Base-by-base conservation (phyloP, 2,113 vertebrate species). In the Hydropotes inermis region DNA sequence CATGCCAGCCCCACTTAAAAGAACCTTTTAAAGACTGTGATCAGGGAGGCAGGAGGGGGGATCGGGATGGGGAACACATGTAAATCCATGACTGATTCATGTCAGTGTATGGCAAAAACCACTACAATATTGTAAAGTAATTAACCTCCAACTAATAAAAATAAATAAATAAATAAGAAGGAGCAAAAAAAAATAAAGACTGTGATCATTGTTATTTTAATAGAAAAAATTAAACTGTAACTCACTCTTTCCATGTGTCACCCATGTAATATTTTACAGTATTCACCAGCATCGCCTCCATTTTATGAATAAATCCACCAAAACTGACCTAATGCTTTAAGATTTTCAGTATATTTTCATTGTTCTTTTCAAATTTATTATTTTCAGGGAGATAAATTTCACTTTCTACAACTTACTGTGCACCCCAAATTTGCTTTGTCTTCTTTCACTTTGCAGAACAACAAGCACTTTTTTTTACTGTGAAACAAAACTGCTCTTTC, bases 321-420 rank as follows among this genome's bases (percentile, higher is more conserved):
- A 70, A 84, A 64, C 27, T 60, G 3, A 1, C 67, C 79, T 70
- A 61, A 97, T 15, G 39, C 25, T 19, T 7, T 60, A 57, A 79
- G 52, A 33, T 58, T 85, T 91, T 97, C 61, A 6, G 36, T 84
- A 55, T 0, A 36, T 90, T n/a, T 94, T 94, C 78, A 92, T 6
- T 88, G 43, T 33, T 92, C 30, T 94, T 96, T 98, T 17, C 85
- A 94, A 95, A 97, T 11, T 70, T 19, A 0, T 33, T 74, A 27
- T 91, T 79, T 91, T 15, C 33, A 55, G 36, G 58, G 1, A 39
- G 82, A 82, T 74, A 87, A 64, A 58, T 45, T 84, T 89, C 16
- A 87, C 10, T 94, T 96, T 96, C 97, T 97, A 94, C 88, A 90
- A 98, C 96, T 61, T 97, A 94, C 93, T 54, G 4, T 47, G 52